These are phyloP conservation scores for Natator depressus DNA, from an alignment of 2,113 vertebrate genomes.

Conservation along the genomic window DNA sequence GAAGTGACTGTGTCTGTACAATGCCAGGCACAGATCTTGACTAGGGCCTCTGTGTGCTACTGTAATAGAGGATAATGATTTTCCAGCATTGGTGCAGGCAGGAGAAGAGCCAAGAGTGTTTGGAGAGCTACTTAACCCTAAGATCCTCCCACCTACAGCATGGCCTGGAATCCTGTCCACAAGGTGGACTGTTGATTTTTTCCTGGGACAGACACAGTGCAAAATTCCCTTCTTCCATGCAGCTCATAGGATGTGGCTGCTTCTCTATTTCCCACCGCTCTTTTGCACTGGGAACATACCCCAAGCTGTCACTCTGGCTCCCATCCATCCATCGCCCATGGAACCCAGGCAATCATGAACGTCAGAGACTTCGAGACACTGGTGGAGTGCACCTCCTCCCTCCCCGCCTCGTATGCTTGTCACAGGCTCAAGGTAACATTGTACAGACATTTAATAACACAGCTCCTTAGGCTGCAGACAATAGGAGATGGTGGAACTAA, in stretches of 20 bases:
- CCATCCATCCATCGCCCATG: background rate
- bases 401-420: background rate
- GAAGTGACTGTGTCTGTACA: rapidly evolving
- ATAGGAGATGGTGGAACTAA: background rate
- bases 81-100: background rate
- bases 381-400: constrained; percentile 1
- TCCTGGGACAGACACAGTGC: background rate
- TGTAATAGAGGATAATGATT: background rate
- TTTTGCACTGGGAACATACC: background rate
- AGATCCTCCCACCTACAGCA: background rate
- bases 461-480: constrained; percentile 46
- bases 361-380: background rate
- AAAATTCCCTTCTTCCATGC: background rate
- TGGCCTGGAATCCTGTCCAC: background rate
- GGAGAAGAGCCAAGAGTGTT: background rate
- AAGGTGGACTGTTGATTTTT: background rate
- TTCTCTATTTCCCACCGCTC: background rate
- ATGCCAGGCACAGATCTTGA: background rate
- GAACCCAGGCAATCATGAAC: background rate
- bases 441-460: constrained; percentile 20
- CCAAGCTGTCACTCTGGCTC: background rate
- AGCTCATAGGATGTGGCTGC: background rate
- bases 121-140: background rate
- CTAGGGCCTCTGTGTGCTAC: background rate
- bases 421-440: constrained; percentile 16